These are phyloP conservation scores for Pangasius sanitwongsei DNA, from an alignment of 2,797 vertebrate genomes.

Conservation along the genomic window DNA sequence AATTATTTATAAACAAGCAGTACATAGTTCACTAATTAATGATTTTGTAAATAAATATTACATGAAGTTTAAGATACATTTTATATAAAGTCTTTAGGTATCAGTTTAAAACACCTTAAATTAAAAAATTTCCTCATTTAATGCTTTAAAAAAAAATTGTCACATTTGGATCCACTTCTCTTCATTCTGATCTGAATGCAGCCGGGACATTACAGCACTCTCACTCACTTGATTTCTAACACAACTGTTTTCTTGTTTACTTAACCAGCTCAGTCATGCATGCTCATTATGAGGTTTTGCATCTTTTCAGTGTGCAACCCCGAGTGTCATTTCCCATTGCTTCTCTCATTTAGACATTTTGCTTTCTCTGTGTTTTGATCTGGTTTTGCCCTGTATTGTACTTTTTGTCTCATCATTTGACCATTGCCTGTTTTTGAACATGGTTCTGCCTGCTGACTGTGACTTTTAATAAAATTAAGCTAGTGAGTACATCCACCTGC, in stretches of 20 bases:
- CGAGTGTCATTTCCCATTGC: neutral
- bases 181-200: neutral
- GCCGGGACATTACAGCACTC: neutral
- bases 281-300: neutral
- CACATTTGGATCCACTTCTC: neutral
- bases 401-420: neutral
- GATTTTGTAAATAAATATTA: neutral
- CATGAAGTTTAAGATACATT: neutral
- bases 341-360: neutral
- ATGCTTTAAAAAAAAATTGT: neutral
- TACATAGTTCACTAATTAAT: neutral
- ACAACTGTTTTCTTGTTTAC: neutral
- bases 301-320: neutral
- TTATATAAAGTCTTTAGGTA: neutral
- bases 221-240: neutral
- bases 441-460: neutral
- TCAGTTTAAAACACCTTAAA: neutral
- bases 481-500: neutral
- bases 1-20: neutral
- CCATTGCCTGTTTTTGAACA: neutral
- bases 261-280: neutral
- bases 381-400: neutral
- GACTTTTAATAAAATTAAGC: neutral
- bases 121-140: neutral
- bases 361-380: neutral